These are phyloP conservation scores for Scopus umbretta DNA, from an alignment of 2,113 vertebrate genomes.

Conservation along the genomic window DNA sequence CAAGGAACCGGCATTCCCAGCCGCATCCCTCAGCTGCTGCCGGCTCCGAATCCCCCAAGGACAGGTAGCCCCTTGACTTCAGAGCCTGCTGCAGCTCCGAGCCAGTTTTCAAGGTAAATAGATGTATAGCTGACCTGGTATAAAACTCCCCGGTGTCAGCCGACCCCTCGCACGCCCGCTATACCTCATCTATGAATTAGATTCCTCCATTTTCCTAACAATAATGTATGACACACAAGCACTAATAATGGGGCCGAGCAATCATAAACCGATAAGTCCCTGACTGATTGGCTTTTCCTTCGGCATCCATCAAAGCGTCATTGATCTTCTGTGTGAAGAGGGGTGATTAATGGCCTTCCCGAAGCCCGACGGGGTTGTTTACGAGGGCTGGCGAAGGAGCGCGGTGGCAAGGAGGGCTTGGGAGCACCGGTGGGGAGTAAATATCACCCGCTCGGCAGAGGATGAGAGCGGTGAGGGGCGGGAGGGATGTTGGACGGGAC, in stretches of 20 bases:
- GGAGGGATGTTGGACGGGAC: accelerated
- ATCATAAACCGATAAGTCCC: conserved; percentile 73
- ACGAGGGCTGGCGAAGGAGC: neutral
- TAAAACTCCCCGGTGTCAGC: neutral
- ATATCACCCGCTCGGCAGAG: neutral
- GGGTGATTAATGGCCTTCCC: conserved; percentile 55
- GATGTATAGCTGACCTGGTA: neutral
- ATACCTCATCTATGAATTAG: conserved; percentile 27
- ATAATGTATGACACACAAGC: conserved; percentile 47
- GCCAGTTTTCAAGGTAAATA: conserved; percentile 6
- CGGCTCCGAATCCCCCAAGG: neutral
- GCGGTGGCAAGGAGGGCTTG: neutral
- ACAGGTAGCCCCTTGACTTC: neutral
- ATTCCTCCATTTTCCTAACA: conserved; percentile 57
- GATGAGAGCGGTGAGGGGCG: neutral
- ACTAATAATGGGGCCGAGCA: conserved; percentile 69
- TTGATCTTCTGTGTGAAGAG: conserved; percentile 57
- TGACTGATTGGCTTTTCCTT: conserved; percentile 70
- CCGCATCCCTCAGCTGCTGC: neutral
- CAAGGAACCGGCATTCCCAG: neutral
- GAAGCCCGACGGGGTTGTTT: conserved; percentile 29
- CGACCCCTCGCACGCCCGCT: neutral
- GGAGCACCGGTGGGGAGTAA: neutral
- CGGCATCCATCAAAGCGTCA: conserved; percentile 63
- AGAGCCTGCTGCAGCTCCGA: neutral